phyloP scores from a whole-genome alignment of 2,888 invertebrate species.

The Pandemis corylana region DNA sequence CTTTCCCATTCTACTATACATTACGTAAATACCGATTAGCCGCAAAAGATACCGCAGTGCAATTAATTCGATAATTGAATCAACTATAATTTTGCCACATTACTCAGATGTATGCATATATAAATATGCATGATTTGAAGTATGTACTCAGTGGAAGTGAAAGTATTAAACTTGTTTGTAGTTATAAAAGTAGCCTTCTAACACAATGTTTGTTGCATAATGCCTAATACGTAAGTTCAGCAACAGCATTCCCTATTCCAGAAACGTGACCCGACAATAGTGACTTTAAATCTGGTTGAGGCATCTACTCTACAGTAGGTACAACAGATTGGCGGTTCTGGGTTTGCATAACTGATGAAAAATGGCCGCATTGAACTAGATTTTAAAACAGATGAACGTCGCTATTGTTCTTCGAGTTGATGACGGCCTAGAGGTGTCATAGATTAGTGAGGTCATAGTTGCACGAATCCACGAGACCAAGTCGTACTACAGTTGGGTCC shows the following conservation, averaged over 20 bases:
- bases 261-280: conserved; percentile 25
- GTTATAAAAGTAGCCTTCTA: conserved; percentile 39
- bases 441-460: conserved; percentile 31
- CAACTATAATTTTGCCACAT: conserved; percentile 38
- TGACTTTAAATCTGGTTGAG: conserved; percentile 17
- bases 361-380: conserved; percentile 35
- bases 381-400: conserved; percentile 39
- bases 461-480: conserved; percentile 31
- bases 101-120: conserved; percentile 34
- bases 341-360: conserved; percentile 38
- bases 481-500: neutral
- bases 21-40: conserved; percentile 38
- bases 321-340: conserved; percentile 1
- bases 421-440: conserved; percentile 40
- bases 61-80: conserved; percentile 41
- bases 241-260: conserved; percentile 34
- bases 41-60: conserved; percentile 36
- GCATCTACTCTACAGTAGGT: conserved; percentile 19
- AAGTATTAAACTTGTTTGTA: conserved; percentile 37
- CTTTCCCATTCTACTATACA: conserved; percentile 33
- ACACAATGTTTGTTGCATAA: conserved; percentile 35
- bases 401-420: conserved; percentile 35
- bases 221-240: conserved; percentile 20
- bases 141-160: conserved; percentile 38
- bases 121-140: conserved; percentile 38